A percentile compares a stretch with the other conserved stretches of the same genome.
phyloP scores from a whole-genome alignment of 2,113 vertebrate genomes.

The Microcebus murinus region DNA sequence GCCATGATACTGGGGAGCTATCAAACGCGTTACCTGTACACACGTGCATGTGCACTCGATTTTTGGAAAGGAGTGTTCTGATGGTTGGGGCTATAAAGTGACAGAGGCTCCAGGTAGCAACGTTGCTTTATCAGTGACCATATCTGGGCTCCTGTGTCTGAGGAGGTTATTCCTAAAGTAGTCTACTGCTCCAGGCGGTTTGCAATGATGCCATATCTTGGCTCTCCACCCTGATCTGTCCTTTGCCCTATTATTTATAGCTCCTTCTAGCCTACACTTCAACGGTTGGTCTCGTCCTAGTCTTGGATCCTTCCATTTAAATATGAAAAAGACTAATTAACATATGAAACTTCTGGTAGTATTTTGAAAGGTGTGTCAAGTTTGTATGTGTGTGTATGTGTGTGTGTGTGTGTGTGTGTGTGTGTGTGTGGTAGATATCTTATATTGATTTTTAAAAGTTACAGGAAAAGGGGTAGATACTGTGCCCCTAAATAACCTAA shows the following conservation, averaged over 20 bases:
- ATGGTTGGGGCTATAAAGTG: neutral
- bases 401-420: too few species aligned
- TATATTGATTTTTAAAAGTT: constrained; percentile 6
- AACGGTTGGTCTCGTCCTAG: too few species aligned
- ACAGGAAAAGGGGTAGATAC: neutral
- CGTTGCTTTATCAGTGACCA: neutral
- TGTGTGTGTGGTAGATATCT: neutral
- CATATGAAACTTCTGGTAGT: neutral
- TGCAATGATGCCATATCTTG: neutral
- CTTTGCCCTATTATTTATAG: neutral
- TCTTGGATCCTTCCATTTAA: neutral
- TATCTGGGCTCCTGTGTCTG: neutral
- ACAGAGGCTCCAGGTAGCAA: neutral
- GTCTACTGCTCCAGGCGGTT: neutral
- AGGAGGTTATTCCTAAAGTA: neutral
- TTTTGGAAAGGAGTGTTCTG: neutral
- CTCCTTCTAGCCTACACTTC: neutral
- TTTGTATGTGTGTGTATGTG: neutral
- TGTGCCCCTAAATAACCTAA: neutral
- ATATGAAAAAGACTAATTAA: neutral
- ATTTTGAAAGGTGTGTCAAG: constrained; percentile 10
- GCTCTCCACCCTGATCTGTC: neutral
- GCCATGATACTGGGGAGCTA: neutral
- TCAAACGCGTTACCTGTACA: neutral
- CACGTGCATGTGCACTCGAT: fast-evolving